These are phyloP conservation scores for Euwallacea similis DNA, from an alignment of 1,140 invertebrate genomes.

Conservation along the genomic window DNA sequence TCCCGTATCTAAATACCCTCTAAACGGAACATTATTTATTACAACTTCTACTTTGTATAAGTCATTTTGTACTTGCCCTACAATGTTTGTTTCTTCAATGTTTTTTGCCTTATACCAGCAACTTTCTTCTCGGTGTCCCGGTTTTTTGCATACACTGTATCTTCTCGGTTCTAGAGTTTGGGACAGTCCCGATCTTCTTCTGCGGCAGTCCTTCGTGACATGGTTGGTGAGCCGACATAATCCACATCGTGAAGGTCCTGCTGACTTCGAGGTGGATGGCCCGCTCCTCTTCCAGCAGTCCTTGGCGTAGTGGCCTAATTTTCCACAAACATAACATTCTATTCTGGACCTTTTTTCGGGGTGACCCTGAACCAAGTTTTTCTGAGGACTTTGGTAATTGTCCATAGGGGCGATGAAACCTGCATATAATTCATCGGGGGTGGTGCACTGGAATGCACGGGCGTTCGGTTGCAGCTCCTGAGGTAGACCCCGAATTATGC, in stretches of 20 bases:
- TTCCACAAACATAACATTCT: constrained; percentile 15
- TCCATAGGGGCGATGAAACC: constrained; percentile 7
- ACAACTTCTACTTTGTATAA: constrained; percentile 22
- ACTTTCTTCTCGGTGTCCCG: constrained; percentile 7
- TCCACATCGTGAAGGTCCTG: no score
- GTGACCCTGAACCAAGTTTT: no score
- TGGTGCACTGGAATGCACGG: not conserved
- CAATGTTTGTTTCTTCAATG: no score
- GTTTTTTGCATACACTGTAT: constrained; percentile 8
- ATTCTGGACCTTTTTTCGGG: constrained; percentile 13
- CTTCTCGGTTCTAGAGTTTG: constrained; percentile 2
- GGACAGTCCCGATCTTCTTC: no score
- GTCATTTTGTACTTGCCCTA: constrained; percentile 26
- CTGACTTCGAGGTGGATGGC: no score
- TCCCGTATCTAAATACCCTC: constrained; percentile 21
- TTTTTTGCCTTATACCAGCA: constrained; percentile 5
- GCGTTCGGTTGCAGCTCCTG: not conserved
- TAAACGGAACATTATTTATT: constrained; percentile 24
- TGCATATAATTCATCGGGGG: not conserved
- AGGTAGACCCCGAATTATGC: not conserved
- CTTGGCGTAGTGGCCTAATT: constrained; percentile 15
- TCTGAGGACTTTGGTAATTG: not conserved
- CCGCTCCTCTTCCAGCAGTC: no score
- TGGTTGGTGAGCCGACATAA: no score
- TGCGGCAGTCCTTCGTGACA: no score